Conservation (phyloP, 2,888 invertebrate species). For the Oxystoma pomonae region DNA sequence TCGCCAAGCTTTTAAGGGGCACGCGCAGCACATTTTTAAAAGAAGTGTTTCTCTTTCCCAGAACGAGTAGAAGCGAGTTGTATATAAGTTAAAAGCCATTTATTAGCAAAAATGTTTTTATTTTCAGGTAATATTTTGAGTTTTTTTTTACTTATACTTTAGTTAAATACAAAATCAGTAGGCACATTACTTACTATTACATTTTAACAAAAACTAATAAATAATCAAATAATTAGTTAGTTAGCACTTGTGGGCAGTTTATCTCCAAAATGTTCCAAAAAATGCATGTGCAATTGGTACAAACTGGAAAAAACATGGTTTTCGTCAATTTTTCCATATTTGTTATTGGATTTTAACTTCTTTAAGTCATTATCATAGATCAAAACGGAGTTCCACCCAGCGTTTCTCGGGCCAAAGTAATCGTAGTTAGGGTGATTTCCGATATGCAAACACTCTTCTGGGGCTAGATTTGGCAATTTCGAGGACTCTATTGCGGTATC, state of each 20-base stretch:
- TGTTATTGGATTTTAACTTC: slow-evolving; percentile 40
- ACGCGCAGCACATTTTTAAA: too few relatives aligned
- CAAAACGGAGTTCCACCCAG: slow-evolving; percentile 71
- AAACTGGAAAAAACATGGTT: slow-evolving; percentile 49
- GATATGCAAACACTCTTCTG: slow-evolving; percentile 72
- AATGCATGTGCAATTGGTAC: slow-evolving; percentile 51
- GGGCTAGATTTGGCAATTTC: slow-evolving; percentile 45
- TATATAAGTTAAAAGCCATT: too few relatives aligned
- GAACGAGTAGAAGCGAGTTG: too few relatives aligned
- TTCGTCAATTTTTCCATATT: slow-evolving; percentile 46
- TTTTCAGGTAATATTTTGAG: too few relatives aligned
- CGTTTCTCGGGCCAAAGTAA: slow-evolving; percentile 68
- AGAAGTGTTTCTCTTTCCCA: too few relatives aligned
- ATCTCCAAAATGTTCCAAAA: slow-evolving; percentile 32
- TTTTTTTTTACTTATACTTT: too few relatives aligned
- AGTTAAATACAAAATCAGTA: too few relatives aligned
- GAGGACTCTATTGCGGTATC: slow-evolving; percentile 54
- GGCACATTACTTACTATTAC: too few relatives aligned
- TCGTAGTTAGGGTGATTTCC: slow-evolving; percentile 76
- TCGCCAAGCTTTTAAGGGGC: too few relatives aligned
- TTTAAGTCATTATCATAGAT: slow-evolving; percentile 44
- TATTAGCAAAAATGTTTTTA: too few relatives aligned
- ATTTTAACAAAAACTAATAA: too few relatives aligned
- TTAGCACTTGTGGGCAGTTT: slow-evolving; percentile 25
- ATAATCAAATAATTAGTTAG: too few relatives aligned